Evolutionary conservation across 1,140 invertebrate species (phyloP).

Genomic region (Doryteuthis pealeii): DNA sequence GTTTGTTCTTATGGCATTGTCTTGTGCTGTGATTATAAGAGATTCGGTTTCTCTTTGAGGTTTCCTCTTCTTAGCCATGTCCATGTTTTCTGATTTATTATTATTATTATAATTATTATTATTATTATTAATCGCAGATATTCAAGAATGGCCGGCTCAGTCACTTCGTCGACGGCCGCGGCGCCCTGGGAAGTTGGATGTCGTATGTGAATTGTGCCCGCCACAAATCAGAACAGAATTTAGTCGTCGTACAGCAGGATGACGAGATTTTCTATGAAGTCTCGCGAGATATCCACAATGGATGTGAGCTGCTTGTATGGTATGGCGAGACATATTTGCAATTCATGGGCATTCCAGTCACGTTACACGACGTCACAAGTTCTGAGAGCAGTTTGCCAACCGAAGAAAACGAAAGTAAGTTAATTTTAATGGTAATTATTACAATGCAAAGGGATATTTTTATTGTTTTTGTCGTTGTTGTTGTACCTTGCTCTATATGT

Average conservation of each 20-base stretch:
- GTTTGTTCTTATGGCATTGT: too few species aligned
- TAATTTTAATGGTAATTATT: not conserved
- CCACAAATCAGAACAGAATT: constrained; percentile 55
- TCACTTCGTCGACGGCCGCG: constrained; percentile 56
- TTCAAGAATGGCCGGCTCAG: constrained; percentile 58
- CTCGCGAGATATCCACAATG: constrained; percentile 52
- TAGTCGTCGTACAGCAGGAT: constrained; percentile 52
- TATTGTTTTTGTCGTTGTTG: too few species aligned
- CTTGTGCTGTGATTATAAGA: too few species aligned
- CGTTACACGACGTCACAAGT: constrained; percentile 38
- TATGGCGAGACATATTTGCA: constrained; percentile 57
- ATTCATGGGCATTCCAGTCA: constrained; percentile 58
- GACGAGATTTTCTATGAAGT: constrained; percentile 57
- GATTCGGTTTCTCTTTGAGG: too few species aligned
- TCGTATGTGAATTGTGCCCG: constrained; percentile 59
- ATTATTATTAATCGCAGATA: constrained; percentile 35
- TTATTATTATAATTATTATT: too few species aligned
- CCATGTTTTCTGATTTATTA: too few species aligned
- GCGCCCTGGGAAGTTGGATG: constrained; percentile 57
- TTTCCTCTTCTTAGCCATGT: too few species aligned
- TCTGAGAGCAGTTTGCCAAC: constrained; percentile 15
- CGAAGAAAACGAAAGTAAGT: constrained; percentile 40
- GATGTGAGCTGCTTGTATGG: constrained; percentile 58
- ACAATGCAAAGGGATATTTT: not conserved
- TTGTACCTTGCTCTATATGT: too few species aligned